A percentile compares a stretch with the other conserved stretches of the same genome.
phyloP scores from a whole-genome alignment of 2,888 invertebrate genomes.

The Drosophila mulleri region DNA sequence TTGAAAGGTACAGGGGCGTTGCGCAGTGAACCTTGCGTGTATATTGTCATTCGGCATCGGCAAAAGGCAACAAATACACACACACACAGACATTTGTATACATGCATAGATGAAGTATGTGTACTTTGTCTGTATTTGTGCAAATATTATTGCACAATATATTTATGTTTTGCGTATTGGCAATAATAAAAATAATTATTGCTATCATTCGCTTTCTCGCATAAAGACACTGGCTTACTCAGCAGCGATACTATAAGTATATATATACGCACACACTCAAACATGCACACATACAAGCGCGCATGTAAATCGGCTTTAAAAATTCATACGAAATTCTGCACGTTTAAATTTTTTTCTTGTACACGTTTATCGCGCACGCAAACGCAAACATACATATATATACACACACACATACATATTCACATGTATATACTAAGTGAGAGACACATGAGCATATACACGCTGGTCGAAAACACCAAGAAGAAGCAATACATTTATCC shows the following conservation, averaged over 20 bases:
- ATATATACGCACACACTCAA: conserved; percentile 19
- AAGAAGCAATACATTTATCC: conserved; percentile 46
- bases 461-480: conserved; percentile 57
- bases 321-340: conserved; percentile 72
- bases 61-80: conserved; percentile 23
- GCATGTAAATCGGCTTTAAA: conserved; percentile 67
- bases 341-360: conserved; percentile 69
- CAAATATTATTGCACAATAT: conserved; percentile 74
- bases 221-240: conserved; percentile 17
- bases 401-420: conserved; percentile 18
- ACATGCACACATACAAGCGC: conserved; percentile 13
- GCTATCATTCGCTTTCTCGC: conserved; percentile 24
- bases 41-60: conserved; percentile 47
- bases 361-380: conserved; percentile 70
- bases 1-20: conserved; percentile 57
- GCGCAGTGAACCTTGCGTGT: conserved; percentile 78
- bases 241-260: conserved; percentile 34
- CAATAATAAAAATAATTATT: conserved; percentile 38
- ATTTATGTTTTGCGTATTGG: conserved; percentile 63
- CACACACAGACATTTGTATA: conserved; percentile 15
- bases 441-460: conserved; percentile 40
- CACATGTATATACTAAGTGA: conserved; percentile 5
- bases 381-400: conserved; percentile 28
- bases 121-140: conserved; percentile 27
- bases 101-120: conserved; percentile 14